Conservation (phyloP, 2,888 invertebrate genomes). For the Amitus sp. region DNA sequence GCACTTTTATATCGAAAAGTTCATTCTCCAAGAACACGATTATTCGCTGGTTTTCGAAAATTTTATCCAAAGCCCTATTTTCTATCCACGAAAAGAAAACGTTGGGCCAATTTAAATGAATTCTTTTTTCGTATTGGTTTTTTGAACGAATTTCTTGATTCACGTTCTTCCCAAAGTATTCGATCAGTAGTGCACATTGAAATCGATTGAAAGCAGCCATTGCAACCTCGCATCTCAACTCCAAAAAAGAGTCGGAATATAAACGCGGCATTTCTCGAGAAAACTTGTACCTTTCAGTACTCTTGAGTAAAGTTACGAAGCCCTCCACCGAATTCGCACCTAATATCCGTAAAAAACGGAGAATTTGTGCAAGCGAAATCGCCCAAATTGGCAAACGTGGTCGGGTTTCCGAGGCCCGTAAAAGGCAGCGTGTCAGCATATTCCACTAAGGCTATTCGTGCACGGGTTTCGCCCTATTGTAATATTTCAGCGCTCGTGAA, state of each 20-base stretch:
- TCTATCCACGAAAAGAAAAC: no score
- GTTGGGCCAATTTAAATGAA: no score
- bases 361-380: slow-evolving; percentile 34
- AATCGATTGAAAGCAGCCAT: slow-evolving; percentile 13
- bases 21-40: no score
- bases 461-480: slow-evolving; percentile 43
- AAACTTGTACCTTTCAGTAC: slow-evolving; percentile 9
- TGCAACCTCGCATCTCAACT: slow-evolving; percentile 5
- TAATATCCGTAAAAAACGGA: slow-evolving; percentile 10
- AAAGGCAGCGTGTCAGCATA: slow-evolving; percentile 43
- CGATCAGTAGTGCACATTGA: slow-evolving; percentile 19
- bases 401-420: slow-evolving; percentile 31
- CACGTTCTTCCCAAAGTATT: slow-evolving; percentile 15
- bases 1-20: no score
- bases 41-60: no score
- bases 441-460: slow-evolving; percentile 37
- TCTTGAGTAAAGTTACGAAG: background rate
- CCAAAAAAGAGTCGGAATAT: background rate
- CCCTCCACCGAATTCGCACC: background rate
- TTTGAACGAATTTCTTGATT: slow-evolving; percentile 23
- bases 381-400: slow-evolving; percentile 38
- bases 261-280: background rate
- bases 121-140: no score
- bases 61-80: no score
- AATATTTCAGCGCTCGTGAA: slow-evolving; percentile 34